These are phyloP conservation scores for Sphyrna mokarran DNA, from an alignment of 2,113 vertebrate species.

Conservation along the genomic window DNA sequence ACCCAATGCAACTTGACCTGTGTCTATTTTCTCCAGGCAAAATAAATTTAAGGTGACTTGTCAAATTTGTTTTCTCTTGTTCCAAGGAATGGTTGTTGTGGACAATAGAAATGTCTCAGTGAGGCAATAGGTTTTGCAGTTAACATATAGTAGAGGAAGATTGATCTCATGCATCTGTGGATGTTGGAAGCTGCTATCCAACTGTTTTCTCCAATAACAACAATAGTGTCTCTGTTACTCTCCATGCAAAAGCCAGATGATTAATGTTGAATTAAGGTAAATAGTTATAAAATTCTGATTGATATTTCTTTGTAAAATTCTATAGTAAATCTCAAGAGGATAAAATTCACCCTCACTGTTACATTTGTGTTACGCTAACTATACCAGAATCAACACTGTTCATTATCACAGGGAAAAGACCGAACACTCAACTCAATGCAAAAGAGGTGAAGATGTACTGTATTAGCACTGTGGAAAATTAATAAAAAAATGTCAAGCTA, in stretches of 20 bases:
- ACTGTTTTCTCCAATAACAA: too few relatives aligned
- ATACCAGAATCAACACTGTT: not conserved
- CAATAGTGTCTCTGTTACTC: too few relatives aligned
- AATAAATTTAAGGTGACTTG: not conserved
- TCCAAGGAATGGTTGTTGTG: not conserved
- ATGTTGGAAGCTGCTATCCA: too few relatives aligned
- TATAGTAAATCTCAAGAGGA: not conserved
- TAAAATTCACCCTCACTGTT: not conserved
- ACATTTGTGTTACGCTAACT: not conserved
- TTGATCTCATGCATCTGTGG: not conserved
- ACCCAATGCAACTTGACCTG: not conserved
- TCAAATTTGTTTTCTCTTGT: not conserved
- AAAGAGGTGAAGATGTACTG: not conserved
- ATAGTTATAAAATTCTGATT: not conserved
- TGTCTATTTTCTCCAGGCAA: not conserved
- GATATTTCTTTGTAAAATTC: not conserved
- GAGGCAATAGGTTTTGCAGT: not conserved
- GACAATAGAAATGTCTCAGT: not conserved
- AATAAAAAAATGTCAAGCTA: not conserved
- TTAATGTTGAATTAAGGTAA: not conserved
- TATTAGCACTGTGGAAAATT: not conserved
- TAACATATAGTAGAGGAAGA: not conserved
- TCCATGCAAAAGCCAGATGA: too few relatives aligned
- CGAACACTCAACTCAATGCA: not conserved
- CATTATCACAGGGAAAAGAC: not conserved